phyloP scores from a whole-genome alignment of 2,888 invertebrate genomes.

The Drosophila phalerata region DNA sequence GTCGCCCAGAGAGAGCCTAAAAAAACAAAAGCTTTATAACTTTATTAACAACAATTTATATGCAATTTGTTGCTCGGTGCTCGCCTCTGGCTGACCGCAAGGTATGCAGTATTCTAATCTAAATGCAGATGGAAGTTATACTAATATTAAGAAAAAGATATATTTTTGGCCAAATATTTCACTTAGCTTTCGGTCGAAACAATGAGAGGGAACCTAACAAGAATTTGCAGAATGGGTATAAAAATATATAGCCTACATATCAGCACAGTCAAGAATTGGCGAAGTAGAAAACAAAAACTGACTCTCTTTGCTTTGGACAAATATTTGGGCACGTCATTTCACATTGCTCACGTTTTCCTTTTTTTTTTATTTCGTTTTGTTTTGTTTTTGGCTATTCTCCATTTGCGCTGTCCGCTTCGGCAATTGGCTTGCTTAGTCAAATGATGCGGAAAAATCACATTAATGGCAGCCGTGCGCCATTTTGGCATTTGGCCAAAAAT shows the following conservation, averaged over 20 bases:
- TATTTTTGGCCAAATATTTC: slow-evolving; percentile 19
- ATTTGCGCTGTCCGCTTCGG: slow-evolving; percentile 21
- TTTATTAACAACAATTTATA: slow-evolving; percentile 51
- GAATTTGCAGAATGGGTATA: slow-evolving; percentile 6
- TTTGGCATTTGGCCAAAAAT: slow-evolving; percentile 30
- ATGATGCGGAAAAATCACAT: slow-evolving; percentile 77
- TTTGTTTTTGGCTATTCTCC: slow-evolving; percentile 24
- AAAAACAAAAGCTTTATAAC: slow-evolving; percentile 42
- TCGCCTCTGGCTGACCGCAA: slow-evolving; percentile 22
- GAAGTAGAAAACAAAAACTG: slow-evolving; percentile 10
- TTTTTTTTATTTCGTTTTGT: slow-evolving; percentile 18
- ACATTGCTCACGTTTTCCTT: slow-evolving; percentile 46
- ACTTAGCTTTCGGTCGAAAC: slow-evolving; percentile 9
- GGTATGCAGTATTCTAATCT: slow-evolving; percentile 29
- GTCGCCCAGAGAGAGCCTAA: slow-evolving; percentile 8
- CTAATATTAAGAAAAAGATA: neutral
- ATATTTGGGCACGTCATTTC: slow-evolving; percentile 73
- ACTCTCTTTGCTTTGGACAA: slow-evolving; percentile 53
- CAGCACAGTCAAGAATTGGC: slow-evolving; percentile 5
- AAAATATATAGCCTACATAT: slow-evolving; percentile 44
- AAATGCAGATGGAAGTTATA: slow-evolving; percentile 17
- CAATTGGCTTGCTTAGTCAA: slow-evolving; percentile 60
- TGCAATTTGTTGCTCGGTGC: slow-evolving; percentile 41
- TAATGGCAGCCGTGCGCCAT: slow-evolving; percentile 67
- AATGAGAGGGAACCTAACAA: slow-evolving; percentile 3